Evolutionary conservation across 2,888 invertebrate genomes (phyloP), one percentile per base, ranked within the genome.

Genomic region (Dermolepida albohirtum): DNA sequence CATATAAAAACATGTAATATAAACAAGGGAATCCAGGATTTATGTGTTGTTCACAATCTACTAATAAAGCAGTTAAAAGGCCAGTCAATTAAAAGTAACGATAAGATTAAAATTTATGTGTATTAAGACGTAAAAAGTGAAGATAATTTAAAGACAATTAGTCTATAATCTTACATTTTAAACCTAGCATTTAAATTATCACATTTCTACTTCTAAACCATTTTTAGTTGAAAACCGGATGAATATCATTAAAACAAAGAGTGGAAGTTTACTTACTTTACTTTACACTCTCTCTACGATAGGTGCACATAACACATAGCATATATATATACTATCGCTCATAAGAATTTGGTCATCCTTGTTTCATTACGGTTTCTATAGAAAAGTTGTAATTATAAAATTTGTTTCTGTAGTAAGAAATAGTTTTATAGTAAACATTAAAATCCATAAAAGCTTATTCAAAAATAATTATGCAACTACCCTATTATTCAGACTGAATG

Each of bases 211-310:
- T 14, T 47, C 29, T 34, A 47, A 62, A 47, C 39, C 34, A 34
- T 5, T 34, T 34, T 7, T 10, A 34, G 34, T 34, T 47, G 34
- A 43, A 62, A 62, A 62, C 59, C 59, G 59, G 59, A 62, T 62
- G 27, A 16, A 47, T 27, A 29, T 62, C n/a, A n/a, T n/a, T n/a
- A n/a, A n/a, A n/a, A n/a, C n/a, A n/a, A n/a, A n/a, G n/a, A n/a
- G n/a, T n/a, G n/a, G n/a, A n/a, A n/a, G 59, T 62, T 62, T 62
- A 49, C 59, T 47, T 47, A 34, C 39, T 34, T 34, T n/a, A n/a
- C n/a, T n/a, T 6, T 47, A 29, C 59, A 47, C 39, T 62, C 47
- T 47, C 44, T 12, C 10, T 43, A 17, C 41, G 27, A n/a, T 22
- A 43, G 43, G 16, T 27, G 14, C 43, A 54, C 27, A 27, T 52